Evolutionary conservation across 1,140 invertebrate genomes (phyloP).

Genomic region (Leptonema lineaticorne): DNA sequence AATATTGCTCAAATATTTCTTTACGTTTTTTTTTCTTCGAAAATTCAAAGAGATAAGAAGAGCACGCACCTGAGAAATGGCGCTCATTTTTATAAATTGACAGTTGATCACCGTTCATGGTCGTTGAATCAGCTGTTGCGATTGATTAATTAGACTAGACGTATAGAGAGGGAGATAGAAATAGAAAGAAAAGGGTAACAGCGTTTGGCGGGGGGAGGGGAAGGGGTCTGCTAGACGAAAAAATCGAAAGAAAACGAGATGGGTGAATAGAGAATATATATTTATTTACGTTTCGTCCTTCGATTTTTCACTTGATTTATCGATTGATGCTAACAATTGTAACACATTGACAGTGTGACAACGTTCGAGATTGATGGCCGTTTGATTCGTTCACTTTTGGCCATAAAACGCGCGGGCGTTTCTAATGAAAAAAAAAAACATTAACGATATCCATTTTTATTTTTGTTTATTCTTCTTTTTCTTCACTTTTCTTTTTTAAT

Average conservation of each 20-base stretch:
- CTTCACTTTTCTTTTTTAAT: too few relatives aligned
- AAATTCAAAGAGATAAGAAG: not conserved
- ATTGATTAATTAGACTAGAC: too few relatives aligned
- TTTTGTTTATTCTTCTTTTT: too few relatives aligned
- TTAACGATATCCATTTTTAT: too few relatives aligned
- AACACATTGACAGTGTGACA: not conserved
- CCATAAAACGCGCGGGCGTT: not conserved
- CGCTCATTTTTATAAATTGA: not conserved
- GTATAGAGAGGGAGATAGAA: not conserved
- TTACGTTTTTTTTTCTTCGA: too few relatives aligned
- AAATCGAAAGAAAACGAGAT: too few relatives aligned
- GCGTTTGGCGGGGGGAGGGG: too few relatives aligned
- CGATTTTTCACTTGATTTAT: not conserved
- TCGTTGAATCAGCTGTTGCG: not conserved
- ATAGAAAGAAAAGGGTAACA: not conserved
- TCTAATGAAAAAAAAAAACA: too few relatives aligned
- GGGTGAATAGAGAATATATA: too few relatives aligned
- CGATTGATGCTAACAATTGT: not conserved
- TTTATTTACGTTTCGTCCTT: too few relatives aligned
- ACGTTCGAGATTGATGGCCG: constrained; percentile 6
- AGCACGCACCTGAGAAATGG: not conserved
- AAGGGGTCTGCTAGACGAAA: too few relatives aligned
- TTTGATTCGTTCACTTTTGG: constrained; percentile 6
- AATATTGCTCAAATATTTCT: too few relatives aligned
- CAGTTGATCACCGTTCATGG: not conserved